phyloP scores from a whole-genome alignment of 1,140 invertebrate species.

The Sitobion miscanthi region DNA sequence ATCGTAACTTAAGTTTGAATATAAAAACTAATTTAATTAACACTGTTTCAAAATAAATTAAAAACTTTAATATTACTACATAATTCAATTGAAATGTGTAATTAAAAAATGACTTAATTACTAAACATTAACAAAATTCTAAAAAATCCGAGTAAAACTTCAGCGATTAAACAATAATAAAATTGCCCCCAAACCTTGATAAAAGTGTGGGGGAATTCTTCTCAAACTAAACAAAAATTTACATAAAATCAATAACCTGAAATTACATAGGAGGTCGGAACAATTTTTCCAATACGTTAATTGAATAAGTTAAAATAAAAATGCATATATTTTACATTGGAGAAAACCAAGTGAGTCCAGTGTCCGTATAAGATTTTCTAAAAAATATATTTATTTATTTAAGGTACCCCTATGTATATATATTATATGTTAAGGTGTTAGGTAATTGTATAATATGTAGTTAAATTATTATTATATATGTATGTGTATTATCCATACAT shows the following conservation, averaged over 20 bases:
- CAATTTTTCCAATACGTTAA: not conserved
- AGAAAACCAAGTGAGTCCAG: too few species aligned
- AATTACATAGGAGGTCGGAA: not conserved
- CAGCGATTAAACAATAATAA: not conserved
- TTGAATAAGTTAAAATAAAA: not conserved
- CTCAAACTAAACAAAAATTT: not conserved
- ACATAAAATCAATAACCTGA: not conserved
- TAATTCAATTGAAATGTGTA: not conserved
- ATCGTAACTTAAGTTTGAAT: not conserved
- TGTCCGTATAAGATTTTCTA: too few species aligned
- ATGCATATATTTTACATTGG: too few species aligned
- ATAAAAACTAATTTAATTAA: not conserved
- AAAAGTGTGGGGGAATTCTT: not conserved
- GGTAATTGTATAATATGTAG: too few species aligned
- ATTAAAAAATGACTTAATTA: not conserved
- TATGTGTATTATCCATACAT: too few species aligned
- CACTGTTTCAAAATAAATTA: not conserved
- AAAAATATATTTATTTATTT: too few species aligned
- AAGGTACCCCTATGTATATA: too few species aligned
- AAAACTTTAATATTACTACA: not conserved
- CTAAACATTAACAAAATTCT: not conserved
- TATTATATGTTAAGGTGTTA: too few species aligned
- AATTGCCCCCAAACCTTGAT: not conserved
- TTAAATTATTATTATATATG: too few species aligned
- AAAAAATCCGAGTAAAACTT: not conserved